These are phyloP conservation scores for Dendrocincla fuliginosa DNA, from an alignment of 2,797 vertebrate genomes.

Conservation along the genomic window DNA sequence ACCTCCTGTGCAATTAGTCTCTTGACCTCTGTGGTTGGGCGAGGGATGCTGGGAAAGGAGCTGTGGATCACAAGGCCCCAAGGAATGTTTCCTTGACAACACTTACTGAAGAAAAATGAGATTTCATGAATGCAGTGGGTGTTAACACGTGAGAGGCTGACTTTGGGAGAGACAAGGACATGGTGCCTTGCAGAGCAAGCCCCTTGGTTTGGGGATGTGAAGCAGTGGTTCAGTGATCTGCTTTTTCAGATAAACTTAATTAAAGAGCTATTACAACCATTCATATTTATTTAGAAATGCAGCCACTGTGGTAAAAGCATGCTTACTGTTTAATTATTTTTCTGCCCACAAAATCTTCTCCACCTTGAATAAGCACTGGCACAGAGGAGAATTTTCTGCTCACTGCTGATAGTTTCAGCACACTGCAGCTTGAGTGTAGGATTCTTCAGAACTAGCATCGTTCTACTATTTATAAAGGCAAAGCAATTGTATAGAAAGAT, in stretches of 20 bases:
- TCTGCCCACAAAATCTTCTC: not conserved
- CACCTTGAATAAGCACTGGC: not conserved
- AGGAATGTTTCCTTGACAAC: conserved; percentile 75
- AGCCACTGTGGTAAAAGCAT: not conserved
- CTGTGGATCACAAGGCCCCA: conserved; percentile 42
- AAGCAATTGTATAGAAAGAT: not conserved
- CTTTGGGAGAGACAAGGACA: conserved; percentile 5
- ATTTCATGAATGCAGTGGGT: not conserved
- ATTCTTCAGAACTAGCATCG: not conserved
- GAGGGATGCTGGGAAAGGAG: conserved; percentile 41
- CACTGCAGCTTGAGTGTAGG: not conserved
- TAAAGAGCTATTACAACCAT: not conserved
- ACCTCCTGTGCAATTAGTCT: conserved; percentile 58
- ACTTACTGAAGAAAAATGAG: conserved; percentile 47
- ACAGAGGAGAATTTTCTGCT: not conserved
- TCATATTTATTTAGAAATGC: conserved; percentile 3
- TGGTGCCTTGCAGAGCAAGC: not conserved
- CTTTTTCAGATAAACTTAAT: conserved; percentile 14
- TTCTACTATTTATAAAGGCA: not conserved
- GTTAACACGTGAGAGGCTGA: not conserved
- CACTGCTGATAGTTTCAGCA: not conserved
- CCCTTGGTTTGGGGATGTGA: not conserved
- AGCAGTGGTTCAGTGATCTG: not conserved
- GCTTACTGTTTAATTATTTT: not conserved
- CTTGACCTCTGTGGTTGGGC: conserved; percentile 54